Base-by-base conservation (phyloP, 1,140 invertebrate species). In the Apis mellifera region DNA sequence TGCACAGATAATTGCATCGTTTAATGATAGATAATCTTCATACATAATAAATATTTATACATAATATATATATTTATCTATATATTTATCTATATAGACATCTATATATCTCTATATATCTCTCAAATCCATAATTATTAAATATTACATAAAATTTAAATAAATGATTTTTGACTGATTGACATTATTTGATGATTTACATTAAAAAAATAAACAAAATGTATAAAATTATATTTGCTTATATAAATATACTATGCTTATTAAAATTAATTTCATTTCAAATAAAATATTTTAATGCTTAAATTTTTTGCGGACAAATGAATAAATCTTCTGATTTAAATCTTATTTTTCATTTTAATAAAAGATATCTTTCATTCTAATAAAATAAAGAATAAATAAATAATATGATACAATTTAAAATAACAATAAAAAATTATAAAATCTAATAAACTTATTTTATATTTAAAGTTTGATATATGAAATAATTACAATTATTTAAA, bases 1-100 rank as follows among this genome's bases (percentile, higher is more conserved):
- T 81, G 78, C 78, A 81, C 60, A 81, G 70, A 81, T 74, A 81
- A 66, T 74, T 74, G 71, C 62, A 55, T 81, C 78, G 59, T 81
- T 81, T 81, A 70, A 50, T 68, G 50, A 26, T 48, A 71, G 48
- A 62, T 42, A 65, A 65, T 52, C 21, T 66, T 74, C 68, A n/a
- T 26, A 26, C 26, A n/a, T n/a, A n/a, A n/a, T n/a, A n/a, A n/a
- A n/a, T n/a, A n/a, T n/a, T n/a, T 65, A 42, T 42, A 5, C 32
- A 42, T 42, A 15, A 32, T 32, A 32, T 32, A 59, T 42, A 73
- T 73, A 15, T 59, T 73, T 73, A 55, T n/a, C n/a, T n/a, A n/a
- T n/a, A n/a, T n/a, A n/a, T n/a, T n/a, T n/a, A n/a, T n/a, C n/a
- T n/a, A n/a, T n/a, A n/a, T n/a, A n/a, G n/a, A n/a, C n/a, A n/a